Evolutionary conservation across 2,888 invertebrate genomes (phyloP), one percentile per base, ranked within the genome.

Genomic region (Polyommatus iphigenia): DNA sequence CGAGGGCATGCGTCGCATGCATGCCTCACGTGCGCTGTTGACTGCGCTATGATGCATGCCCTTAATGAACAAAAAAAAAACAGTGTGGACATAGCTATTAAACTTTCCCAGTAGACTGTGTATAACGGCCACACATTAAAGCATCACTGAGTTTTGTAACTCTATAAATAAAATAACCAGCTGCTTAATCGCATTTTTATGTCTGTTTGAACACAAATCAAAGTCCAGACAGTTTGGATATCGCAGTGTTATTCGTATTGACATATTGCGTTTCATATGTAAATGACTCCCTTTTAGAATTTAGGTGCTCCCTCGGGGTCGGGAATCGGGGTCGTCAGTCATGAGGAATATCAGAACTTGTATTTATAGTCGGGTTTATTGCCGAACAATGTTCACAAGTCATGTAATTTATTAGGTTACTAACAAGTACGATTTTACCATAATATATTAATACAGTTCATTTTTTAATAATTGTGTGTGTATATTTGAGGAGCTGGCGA

Each of bases 261-360:
- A 67, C 29, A 6, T 29, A 67, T 32, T 29, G 29, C 67, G 67
- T 67, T 67, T 67, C 29, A 67, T 67, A 67, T 67, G 67, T 18
- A 67, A 67, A 67, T 67, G 67, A 18, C 29, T 18, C 67, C 15
- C 67, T 32, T 67, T 67, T 67, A 67, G 29, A 67, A 67, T 67
- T 67, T 67, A 67, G 67, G 62, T 24, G 62, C 0, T 67, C 67
- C 67, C 67, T 32, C 67, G 29, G 67, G 67, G 29, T 67, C 67
- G 18, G 29, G 15, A 67, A 67, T 67, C 29, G 67, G 67, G 29
- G 67, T 67, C 67, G 29, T 67, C 67, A 18, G 29, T 67, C 67
- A 18, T 32, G 29, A 32, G 67, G 67, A 29, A 67, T 32, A 67
- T 18, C 29, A 67, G 29, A 67, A 67, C 67, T 67, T 32, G 67